Evolutionary conservation across 2,113 vertebrate genomes (phyloP), one percentile per base, ranked within the genome.

Genomic region (Osmerus eperlanus): DNA sequence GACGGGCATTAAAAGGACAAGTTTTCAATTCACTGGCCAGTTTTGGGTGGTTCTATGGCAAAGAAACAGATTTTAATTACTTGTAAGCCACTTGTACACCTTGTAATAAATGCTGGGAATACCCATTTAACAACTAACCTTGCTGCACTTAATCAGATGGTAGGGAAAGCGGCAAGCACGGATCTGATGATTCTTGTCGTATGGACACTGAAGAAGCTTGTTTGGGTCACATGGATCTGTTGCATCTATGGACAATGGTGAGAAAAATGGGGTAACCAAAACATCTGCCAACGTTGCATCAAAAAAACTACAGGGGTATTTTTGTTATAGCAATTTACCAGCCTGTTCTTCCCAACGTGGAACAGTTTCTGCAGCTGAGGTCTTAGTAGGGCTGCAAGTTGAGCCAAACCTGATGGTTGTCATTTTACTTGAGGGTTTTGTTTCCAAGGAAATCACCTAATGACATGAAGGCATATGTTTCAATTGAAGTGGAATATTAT

Each of bases 101-200:
- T 29, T 64, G 56, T 21, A 13, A 59, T 54, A 21, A 23, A 32
- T 23, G 29, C 41, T 12, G 41, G 55, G 16, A 65, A 29, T 54
- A 52, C 23, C 7, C n/a, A 11, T 52, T 60, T 41, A 25, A n/a
- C 21, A 36, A 75, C 78, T 77, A 64, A 96, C 96, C 94, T 97
- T 95, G 63, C 76, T 91, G 79, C 97, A 99, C 86, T 98, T 99
- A 4, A 98, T 91, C 3, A 98, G 84, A 79, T 99, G 97, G 79
- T 98, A 99, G 0, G 96, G 94, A 74, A 96, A 95, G 0, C 97
- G 91, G 41, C 91, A 91, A 12, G 92, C 89, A 59, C 96, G 89
- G 82, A 99, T 96, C 61, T 75, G 84, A 61, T 99, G 97, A 53
- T 87, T 92, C 28, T 93, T 92, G 28, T 97, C 93, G 78, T 92